Percentiles rank a stretch among this genome's conserved stretches.
Conservation (phyloP, 2,113 vertebrate genomes). For the Chunga burmeisteri region DNA sequence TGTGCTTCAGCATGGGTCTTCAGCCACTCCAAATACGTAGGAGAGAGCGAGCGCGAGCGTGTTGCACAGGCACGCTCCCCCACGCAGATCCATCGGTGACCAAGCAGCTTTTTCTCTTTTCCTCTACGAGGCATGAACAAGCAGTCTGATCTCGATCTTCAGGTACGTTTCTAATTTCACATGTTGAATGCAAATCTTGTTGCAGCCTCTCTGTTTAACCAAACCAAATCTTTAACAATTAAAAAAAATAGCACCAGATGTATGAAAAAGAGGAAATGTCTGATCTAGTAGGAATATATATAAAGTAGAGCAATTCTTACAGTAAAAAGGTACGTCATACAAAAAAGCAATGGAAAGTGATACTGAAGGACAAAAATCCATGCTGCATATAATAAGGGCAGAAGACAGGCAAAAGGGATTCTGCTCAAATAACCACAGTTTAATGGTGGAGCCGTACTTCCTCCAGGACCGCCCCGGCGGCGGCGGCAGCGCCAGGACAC, state of each 20-base stretch:
- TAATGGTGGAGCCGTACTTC: background rate
- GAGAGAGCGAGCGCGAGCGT: background rate
- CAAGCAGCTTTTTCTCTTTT: background rate
- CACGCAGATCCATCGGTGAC: background rate
- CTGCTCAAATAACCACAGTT: slow-evolving; percentile 42
- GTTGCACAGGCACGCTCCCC: background rate
- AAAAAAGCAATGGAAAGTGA: slow-evolving; percentile 67
- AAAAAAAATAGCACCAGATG: slow-evolving; percentile 77
- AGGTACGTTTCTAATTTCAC: background rate
- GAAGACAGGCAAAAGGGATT: slow-evolving; percentile 53
- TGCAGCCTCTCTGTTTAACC: slow-evolving; percentile 56
- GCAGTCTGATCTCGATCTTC: slow-evolving; percentile 10
- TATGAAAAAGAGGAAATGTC: slow-evolving; percentile 76
- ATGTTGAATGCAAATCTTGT: slow-evolving; percentile 8
- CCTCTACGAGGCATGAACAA: background rate
- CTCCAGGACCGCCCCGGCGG: background rate
- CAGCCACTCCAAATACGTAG: background rate
- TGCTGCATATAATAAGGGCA: slow-evolving; percentile 37
- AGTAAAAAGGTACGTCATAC: slow-evolving; percentile 69
- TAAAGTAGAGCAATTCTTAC: slow-evolving; percentile 66
- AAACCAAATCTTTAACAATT: slow-evolving; percentile 64
- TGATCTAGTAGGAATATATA: slow-evolving; percentile 73
- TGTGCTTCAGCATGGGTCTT: slow-evolving; percentile 30
- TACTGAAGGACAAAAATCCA: slow-evolving; percentile 48
- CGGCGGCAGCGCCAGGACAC: background rate